phyloP scores from a whole-genome alignment of 1,140 invertebrate species.

The Ganaspis sp. region DNA sequence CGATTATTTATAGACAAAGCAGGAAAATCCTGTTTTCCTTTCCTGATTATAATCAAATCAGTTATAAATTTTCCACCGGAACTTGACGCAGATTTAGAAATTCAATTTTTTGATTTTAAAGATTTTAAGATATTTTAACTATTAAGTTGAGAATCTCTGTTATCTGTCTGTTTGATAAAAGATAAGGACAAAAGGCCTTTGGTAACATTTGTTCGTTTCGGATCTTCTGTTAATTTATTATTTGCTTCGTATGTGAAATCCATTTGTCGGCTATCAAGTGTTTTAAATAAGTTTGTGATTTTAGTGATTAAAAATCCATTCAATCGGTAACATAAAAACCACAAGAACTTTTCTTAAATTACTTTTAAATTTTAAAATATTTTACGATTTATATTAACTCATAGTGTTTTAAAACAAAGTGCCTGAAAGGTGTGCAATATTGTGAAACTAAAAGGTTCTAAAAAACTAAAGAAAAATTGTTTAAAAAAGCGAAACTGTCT shows the following conservation, averaged over 20 bases:
- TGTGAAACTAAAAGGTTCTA: no score
- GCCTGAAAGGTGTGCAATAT: no score
- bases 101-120: neutral
- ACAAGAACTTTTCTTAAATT: neutral
- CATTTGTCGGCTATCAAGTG: conserved; percentile 8
- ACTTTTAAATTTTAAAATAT: neutral
- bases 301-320: neutral
- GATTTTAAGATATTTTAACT: conserved; percentile 16
- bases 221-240: conserved; percentile 31
- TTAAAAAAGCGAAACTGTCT: no score
- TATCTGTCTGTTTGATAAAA: conserved; percentile 59
- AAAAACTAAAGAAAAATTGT: no score
- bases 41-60: neutral
- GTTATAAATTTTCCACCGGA: conserved; percentile 20
- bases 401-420: no score
- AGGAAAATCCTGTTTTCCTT: conserved; percentile 27
- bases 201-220: conserved; percentile 29
- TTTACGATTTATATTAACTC: no score
- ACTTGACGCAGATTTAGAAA: neutral
- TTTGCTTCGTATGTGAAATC: neutral
- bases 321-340: no score
- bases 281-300: neutral
- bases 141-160: conserved; percentile 48
- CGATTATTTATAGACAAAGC: conserved; percentile 30
- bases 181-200: conserved; percentile 52